Conservation (phyloP, 2,888 invertebrate species). For the Agriotes lineatus region DNA sequence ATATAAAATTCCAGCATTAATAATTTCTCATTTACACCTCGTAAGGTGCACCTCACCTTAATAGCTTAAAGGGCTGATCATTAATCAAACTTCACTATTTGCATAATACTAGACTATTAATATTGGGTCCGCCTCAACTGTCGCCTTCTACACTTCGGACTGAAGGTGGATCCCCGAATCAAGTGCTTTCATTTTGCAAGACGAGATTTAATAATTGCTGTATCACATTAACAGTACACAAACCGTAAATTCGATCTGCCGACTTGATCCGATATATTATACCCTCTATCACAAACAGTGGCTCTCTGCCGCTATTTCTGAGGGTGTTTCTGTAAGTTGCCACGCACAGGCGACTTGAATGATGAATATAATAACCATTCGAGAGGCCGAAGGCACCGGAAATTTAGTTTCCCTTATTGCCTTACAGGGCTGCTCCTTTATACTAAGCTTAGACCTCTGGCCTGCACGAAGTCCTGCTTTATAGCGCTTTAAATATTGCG, state of each 20-base stretch:
- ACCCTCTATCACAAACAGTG: conserved; percentile 37
- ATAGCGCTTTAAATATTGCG: neutral
- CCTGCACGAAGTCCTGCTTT: neutral
- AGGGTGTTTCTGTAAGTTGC: conserved; percentile 39
- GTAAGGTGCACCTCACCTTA: neutral
- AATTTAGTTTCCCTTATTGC: conserved; percentile 61
- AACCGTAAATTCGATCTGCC: conserved; percentile 19
- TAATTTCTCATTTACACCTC: no score
- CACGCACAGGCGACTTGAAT: conserved; percentile 43
- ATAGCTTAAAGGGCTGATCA: neutral
- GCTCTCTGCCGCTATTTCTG: conserved; percentile 31
- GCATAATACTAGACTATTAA: no score
- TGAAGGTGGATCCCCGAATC: no score
- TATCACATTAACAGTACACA: conserved; percentile 10
- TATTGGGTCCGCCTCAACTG: no score
- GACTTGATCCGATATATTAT: conserved; percentile 35
- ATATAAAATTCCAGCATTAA: no score
- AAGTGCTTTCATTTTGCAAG: no score
- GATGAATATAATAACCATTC: conserved; percentile 62
- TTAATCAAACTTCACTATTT: conserved; percentile 19
- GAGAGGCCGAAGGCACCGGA: conserved; percentile 59
- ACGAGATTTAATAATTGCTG: conserved; percentile 1
- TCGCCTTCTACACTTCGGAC: no score
- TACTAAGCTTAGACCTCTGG: conserved; percentile 11
- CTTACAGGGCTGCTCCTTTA: conserved; percentile 44